These are phyloP conservation scores for Poecilia latipinna DNA, from an alignment of 2,113 vertebrate species.

Conservation along the genomic window DNA sequence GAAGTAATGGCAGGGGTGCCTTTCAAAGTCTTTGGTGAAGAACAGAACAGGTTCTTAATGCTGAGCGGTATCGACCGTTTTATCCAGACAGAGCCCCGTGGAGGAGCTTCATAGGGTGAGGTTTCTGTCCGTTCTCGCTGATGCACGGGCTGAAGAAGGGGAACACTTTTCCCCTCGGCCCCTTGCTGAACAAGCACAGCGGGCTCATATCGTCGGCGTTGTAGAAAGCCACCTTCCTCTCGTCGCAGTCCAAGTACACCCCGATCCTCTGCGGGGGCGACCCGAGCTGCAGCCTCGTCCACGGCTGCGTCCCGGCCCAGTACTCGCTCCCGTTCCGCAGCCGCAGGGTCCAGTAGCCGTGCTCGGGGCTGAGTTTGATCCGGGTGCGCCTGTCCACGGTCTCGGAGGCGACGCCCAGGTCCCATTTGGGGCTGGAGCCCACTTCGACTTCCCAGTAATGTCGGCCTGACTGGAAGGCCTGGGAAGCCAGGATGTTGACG, in stretches of 20 bases:
- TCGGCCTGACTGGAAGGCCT: conserved; percentile 78
- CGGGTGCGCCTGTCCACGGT: conserved; percentile 72
- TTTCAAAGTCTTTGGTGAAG: conserved; percentile 7
- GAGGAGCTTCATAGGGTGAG: conserved; percentile 82
- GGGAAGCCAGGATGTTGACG: conserved; percentile 81
- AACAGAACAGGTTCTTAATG: background rate
- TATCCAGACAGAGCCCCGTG: conserved; percentile 66
- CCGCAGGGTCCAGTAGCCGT: conserved; percentile 86
- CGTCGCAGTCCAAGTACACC: conserved; percentile 83
- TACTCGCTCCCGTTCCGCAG: conserved; percentile 78
- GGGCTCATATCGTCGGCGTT: conserved; percentile 82
- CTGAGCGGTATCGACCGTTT: conserved; percentile 8
- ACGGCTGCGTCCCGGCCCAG: conserved; percentile 82
- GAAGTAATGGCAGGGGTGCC: background rate
- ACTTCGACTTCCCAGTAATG: conserved; percentile 91
- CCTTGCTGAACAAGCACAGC: conserved; percentile 81
- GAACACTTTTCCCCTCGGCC: conserved; percentile 74
- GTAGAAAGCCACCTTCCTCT: conserved; percentile 83
- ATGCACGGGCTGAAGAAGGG: conserved; percentile 91
- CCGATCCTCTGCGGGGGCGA: conserved; percentile 72
- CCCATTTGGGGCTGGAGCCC: conserved; percentile 86
- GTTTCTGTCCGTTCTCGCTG: conserved; percentile 64
- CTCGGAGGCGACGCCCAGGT: conserved; percentile 84
- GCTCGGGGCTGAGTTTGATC: conserved; percentile 84
- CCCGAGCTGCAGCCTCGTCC: conserved; percentile 74